Conservation (phyloP, 2,797 vertebrate species). For the Rhinella marina region DNA sequence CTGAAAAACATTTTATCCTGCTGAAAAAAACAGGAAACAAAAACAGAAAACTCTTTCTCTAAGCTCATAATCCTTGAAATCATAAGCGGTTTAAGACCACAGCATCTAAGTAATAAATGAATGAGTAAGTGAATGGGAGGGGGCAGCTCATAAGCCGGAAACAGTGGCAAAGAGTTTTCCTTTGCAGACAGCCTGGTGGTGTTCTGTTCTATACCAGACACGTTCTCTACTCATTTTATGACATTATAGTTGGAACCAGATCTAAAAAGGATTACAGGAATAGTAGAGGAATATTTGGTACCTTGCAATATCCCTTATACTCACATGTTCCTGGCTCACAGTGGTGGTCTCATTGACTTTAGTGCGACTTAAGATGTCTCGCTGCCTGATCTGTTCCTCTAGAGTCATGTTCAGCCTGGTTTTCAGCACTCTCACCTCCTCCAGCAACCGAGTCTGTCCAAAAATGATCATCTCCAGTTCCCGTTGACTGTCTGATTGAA, state of each 20-base stretch:
- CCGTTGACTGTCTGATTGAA: constrained; percentile 58
- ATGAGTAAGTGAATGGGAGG: constrained; percentile 37
- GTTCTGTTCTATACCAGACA: not conserved
- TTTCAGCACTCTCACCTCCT: constrained; percentile 62
- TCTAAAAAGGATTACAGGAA: not conserved
- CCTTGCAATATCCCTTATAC: constrained; percentile 8
- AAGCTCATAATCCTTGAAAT: constrained; percentile 58
- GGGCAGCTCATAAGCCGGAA: constrained; percentile 17
- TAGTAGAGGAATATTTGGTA: not conserved
- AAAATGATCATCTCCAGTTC: constrained; percentile 60
- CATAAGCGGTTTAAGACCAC: constrained; percentile 60
- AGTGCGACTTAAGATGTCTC: constrained; percentile 7
- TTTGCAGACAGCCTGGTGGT: not conserved
- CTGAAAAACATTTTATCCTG: constrained; percentile 29
- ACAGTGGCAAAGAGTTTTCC: not conserved
- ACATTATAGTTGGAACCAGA: not conserved
- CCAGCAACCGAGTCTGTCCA: constrained; percentile 61
- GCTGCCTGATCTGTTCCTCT: constrained; percentile 61
- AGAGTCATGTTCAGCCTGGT: constrained; percentile 61
- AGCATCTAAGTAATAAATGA: constrained; percentile 61
- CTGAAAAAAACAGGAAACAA: constrained; percentile 51
- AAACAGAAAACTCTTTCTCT: constrained; percentile 37
- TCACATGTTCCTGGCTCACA: constrained; percentile 62
- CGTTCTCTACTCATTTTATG: not conserved
- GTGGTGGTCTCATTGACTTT: constrained; percentile 50